Base-by-base conservation (phyloP, 2,113 vertebrate species). In the Loxodonta africana region DNA sequence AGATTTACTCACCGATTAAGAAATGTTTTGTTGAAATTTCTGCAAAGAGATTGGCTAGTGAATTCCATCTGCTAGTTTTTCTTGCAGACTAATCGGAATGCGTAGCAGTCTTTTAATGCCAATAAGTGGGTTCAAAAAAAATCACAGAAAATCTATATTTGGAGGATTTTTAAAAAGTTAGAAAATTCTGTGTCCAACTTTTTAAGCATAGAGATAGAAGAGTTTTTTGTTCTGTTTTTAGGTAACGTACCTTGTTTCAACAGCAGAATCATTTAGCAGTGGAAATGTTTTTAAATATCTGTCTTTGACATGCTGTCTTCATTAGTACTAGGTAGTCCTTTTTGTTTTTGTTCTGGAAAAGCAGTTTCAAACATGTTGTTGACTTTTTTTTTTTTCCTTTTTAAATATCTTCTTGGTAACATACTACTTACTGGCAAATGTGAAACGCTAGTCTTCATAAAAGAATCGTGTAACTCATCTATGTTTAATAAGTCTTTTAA, bases 1-100 rank as follows among this genome's bases (percentile, higher is more conserved):
- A 89, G 46, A 71, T 23, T n/a, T 93, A 51, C 28, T 48, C 20
- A 67, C 63, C 23, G 37, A 81, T 90, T 95, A 48, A 48, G 86
- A 86, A 90, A 81, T 62, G 5, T 33, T 95, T 95, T 90, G 41
- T 46, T 90, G 73, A 92, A 85, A 74, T 76, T 62, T 62, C 60
- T 62, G 37, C 33, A 62, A 62, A 62, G 60, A 62, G 21, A 62
- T 62, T 21, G 14, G 14, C 74, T 76, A 8, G 74, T 89, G 62
- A 73, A 57, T 95, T 77, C 73, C 90, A 90, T 92, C 46, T 74
- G 46, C 74, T 87, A 71, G 7, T 73, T 89, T 89, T 90, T 90
- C n/a, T 83, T 85, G 5, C n/a, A 93, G 37, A 71, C 81, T 90
- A 96, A 65, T 57, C 37, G 90, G 74, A 95, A 60, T 48, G 48